Evolutionary conservation across 2,797 vertebrate species (phyloP).

Genomic region (Clarias pachynema): DNA sequence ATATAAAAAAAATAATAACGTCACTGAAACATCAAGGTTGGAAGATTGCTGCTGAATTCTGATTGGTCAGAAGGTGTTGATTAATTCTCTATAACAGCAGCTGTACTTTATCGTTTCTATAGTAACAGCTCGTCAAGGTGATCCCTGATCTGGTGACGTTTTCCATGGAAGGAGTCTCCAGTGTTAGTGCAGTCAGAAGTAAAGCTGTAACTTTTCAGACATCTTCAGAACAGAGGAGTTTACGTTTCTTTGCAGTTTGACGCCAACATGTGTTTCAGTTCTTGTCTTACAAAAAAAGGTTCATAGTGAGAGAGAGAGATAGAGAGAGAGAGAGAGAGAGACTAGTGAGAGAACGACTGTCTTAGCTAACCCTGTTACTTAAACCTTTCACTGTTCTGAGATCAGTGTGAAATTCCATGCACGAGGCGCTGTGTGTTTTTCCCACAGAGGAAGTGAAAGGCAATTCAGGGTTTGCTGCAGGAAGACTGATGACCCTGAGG

Average conservation of each 20-base stretch:
- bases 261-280: not conserved
- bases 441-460: slow-evolving; percentile 26
- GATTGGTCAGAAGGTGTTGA: not conserved
- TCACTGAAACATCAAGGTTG: not conserved
- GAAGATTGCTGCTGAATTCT: not conserved
- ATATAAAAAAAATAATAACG: too few relatives aligned
- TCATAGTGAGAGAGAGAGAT: too few relatives aligned
- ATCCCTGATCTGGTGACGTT: not conserved
- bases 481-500: not conserved
- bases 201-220: too few relatives aligned
- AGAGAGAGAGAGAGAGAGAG: not conserved
- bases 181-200: not conserved
- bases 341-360: not conserved
- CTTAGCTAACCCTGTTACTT: not conserved
- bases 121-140: not conserved
- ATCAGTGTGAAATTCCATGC: not conserved
- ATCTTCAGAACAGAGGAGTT: not conserved
- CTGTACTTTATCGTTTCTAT: not conserved
- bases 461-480: not conserved
- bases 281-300: not conserved
- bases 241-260: not conserved
- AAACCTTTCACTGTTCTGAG: not conserved
- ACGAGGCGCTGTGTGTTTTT: not conserved
- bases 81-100: not conserved
- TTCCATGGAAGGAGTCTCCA: not conserved